These are phyloP conservation scores for Notocelia uddmanniana DNA, from an alignment of 2,888 invertebrate species.

Conservation along the genomic window DNA sequence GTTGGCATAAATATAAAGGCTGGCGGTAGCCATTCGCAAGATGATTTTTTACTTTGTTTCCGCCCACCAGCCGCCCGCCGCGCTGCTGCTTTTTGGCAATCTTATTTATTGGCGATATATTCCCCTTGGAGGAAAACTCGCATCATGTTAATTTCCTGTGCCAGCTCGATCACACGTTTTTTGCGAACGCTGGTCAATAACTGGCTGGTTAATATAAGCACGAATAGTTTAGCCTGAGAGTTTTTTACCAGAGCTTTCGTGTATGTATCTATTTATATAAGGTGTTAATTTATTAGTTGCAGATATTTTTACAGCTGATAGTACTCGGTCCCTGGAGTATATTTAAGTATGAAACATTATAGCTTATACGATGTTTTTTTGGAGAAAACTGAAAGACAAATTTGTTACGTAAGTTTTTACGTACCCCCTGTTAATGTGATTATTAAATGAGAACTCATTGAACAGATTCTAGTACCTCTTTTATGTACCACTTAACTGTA, in stretches of 20 bases:
- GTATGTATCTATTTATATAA: background rate
- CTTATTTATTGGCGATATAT: constrained; percentile 80
- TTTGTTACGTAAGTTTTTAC: no score
- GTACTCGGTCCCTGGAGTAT: no score
- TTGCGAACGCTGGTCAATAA: constrained; percentile 30
- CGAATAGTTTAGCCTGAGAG: background rate
- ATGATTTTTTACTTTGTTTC: constrained; percentile 74
- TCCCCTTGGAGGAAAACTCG: constrained; percentile 73
- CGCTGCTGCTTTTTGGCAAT: constrained; percentile 74
- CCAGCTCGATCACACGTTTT: constrained; percentile 50
- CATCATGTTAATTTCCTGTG: constrained; percentile 83
- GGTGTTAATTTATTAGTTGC: no score
- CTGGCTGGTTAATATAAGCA: constrained; percentile 27
- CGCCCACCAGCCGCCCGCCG: constrained; percentile 60
- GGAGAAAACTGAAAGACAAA: no score
- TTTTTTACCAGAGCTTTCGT: background rate
- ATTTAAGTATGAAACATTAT: no score
- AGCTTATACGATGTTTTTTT: no score
- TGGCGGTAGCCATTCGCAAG: constrained; percentile 55
- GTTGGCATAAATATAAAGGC: background rate
- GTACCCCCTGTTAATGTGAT: no score
- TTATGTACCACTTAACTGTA: no score
- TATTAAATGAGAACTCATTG: no score
- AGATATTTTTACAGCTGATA: no score
- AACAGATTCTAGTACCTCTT: no score